Conservation (phyloP, 2,113 vertebrate species). For the Lophius piscatorius region DNA sequence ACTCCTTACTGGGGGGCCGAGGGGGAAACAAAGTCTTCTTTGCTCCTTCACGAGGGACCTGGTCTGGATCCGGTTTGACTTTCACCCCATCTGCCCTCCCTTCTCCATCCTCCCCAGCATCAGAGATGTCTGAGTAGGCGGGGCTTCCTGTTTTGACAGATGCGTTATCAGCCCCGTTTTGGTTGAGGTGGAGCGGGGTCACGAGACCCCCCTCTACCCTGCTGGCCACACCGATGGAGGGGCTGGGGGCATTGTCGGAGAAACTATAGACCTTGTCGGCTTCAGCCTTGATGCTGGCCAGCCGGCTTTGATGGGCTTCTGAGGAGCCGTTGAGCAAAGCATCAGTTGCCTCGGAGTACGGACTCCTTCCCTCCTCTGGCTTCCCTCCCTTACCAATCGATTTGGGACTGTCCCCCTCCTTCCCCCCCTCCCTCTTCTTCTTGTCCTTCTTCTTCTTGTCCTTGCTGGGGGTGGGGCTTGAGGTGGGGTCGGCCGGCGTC, state of each 20-base stretch:
- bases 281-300: constrained; percentile 96
- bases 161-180: constrained; percentile 90
- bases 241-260: constrained; percentile 93
- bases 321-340: constrained; percentile 89
- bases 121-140: constrained; percentile 95
- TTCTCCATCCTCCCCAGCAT: constrained; percentile 93
- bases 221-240: constrained; percentile 87
- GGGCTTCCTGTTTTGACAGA: constrained; percentile 94
- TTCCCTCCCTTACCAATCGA: constrained; percentile 82
- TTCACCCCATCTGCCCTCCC: constrained; percentile 85
- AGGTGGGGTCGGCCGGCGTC: constrained; percentile 86
- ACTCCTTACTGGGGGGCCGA: constrained; percentile 85
- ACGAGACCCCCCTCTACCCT: constrained; percentile 83
- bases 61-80: constrained; percentile 87
- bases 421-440: constrained; percentile 88
- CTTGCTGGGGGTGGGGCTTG: constrained; percentile 88
- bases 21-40: constrained; percentile 94
- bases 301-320: constrained; percentile 90
- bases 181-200: constrained; percentile 85
- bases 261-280: constrained; percentile 98
- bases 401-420: constrained; percentile 90
- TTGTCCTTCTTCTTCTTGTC: constrained; percentile 99
- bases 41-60: constrained; percentile 85
- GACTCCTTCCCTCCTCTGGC: constrained; percentile 90
- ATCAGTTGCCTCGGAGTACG: constrained; percentile 87